Evolutionary conservation across 2,113 vertebrate species (phyloP).

Genomic region (Pristiophorus japonicus): DNA sequence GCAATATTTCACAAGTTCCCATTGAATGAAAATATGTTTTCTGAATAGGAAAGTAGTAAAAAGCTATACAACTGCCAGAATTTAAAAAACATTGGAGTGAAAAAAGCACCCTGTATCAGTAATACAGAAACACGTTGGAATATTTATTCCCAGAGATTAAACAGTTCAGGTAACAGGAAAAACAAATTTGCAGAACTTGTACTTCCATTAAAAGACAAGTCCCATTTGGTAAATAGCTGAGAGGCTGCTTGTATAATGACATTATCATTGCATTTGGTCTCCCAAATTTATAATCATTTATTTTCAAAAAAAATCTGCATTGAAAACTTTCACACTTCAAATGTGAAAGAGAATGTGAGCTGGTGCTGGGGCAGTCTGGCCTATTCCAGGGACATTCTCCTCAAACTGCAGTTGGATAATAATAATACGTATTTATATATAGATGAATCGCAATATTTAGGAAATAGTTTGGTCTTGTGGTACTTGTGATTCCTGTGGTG

Average conservation of each 20-base stretch:
- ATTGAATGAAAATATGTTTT: neutral
- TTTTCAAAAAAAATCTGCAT: neutral
- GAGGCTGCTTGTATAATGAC: neutral
- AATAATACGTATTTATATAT: neutral
- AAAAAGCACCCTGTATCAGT: neutral
- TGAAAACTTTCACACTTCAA: neutral
- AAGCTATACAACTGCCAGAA: neutral
- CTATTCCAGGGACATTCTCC: neutral
- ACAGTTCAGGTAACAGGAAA: neutral
- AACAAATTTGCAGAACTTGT: neutral
- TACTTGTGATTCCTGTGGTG: neutral
- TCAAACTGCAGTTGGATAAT: neutral
- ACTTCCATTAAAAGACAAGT: neutral
- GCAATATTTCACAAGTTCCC: neutral
- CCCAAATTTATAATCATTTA: neutral
- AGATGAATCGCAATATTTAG: neutral
- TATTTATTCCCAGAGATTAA: neutral
- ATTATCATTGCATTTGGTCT: neutral
- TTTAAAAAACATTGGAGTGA: neutral
- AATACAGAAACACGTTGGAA: neutral
- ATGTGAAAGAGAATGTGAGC: neutral
- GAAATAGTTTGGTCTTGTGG: neutral
- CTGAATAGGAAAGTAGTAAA: neutral
- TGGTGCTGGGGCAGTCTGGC: neutral
- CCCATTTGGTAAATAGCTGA: neutral